Evolutionary conservation across 2,113 vertebrate species (phyloP).

Genomic region (Holacanthus passer): DNA sequence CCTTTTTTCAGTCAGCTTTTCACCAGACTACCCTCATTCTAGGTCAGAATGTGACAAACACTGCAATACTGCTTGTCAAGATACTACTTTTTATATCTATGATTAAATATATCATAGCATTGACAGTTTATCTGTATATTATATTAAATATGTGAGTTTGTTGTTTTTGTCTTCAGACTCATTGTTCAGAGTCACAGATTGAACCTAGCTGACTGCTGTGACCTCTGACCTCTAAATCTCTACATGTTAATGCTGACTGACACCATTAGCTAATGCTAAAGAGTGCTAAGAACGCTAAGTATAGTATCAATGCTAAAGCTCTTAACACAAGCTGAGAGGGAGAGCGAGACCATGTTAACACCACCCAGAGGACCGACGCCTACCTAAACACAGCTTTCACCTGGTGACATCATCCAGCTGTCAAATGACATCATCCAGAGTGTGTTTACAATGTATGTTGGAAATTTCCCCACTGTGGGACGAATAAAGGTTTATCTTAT

Average conservation of each 20-base stretch:
- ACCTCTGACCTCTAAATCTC: slow-evolving; percentile 41
- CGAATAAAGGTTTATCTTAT: too few species aligned
- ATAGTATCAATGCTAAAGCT: slow-evolving; percentile 50
- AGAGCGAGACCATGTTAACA: not conserved
- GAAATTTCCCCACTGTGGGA: too few species aligned
- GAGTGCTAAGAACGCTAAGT: slow-evolving; percentile 22
- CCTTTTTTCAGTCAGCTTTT: too few species aligned
- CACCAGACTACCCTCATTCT: too few species aligned
- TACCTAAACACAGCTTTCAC: not conserved
- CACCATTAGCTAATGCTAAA: slow-evolving; percentile 45
- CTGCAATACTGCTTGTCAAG: too few species aligned
- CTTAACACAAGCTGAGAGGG: slow-evolving; percentile 18
- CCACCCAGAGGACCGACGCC: too few species aligned
- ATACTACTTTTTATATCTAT: too few species aligned
- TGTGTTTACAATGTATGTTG: too few species aligned
- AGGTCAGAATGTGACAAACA: too few species aligned
- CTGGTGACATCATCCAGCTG: slow-evolving; percentile 10
- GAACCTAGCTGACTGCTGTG: slow-evolving; percentile 15
- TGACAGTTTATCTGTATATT: not conserved
- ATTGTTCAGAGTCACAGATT: not conserved
- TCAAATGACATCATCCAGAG: not conserved
- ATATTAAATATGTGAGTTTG: not conserved
- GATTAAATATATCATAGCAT: too few species aligned
- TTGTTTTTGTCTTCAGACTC: too few species aligned
- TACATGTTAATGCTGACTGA: slow-evolving; percentile 22